phyloP scores from a whole-genome alignment of 2,888 invertebrate genomes.

The Pseudeuparius sepicola region DNA sequence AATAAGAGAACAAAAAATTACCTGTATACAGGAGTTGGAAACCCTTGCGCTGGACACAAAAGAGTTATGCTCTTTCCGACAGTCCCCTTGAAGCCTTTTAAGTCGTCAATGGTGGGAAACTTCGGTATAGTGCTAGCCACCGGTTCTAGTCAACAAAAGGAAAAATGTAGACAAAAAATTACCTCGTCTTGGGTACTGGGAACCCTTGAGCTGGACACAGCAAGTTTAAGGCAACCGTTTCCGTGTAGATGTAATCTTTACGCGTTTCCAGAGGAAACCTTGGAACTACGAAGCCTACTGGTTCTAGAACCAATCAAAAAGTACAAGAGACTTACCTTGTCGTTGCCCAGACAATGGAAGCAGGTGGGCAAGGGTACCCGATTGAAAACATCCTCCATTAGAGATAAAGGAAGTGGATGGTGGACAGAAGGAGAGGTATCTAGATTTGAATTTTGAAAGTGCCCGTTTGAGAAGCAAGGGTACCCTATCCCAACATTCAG shows the following conservation, averaged over 20 bases:
- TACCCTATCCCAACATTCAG: conserved; percentile 99
- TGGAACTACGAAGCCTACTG: conserved; percentile 46
- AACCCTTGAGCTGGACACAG: conserved; percentile 59
- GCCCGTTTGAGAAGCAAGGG: conserved; percentile 55
- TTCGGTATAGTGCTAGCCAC: conserved; percentile 52
- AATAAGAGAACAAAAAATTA: too few relatives aligned
- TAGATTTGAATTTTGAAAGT: conserved; percentile 34
- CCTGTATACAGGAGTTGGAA: conserved; percentile 47
- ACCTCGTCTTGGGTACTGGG: conserved; percentile 51
- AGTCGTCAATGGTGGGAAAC: conserved; percentile 42
- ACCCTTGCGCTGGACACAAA: conserved; percentile 53
- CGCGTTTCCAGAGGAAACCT: conserved; percentile 66
- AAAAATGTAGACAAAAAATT: conserved; percentile 17
- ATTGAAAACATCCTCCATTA: conserved; percentile 16
- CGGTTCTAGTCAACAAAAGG: conserved; percentile 24
- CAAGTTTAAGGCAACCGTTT: conserved; percentile 42
- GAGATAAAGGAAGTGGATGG: conserved; percentile 16
- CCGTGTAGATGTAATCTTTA: conserved; percentile 45
- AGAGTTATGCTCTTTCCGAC: conserved; percentile 36
- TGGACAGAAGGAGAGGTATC: conserved; percentile 31
- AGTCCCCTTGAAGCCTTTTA: conserved; percentile 50
- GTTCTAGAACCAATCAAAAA: conserved; percentile 35
- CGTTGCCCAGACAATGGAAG: too few relatives aligned
- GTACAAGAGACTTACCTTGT: too few relatives aligned
- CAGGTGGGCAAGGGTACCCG: conserved; percentile 38